Conservation (phyloP, 1,140 invertebrate species). For the Aphidius ervi region DNA sequence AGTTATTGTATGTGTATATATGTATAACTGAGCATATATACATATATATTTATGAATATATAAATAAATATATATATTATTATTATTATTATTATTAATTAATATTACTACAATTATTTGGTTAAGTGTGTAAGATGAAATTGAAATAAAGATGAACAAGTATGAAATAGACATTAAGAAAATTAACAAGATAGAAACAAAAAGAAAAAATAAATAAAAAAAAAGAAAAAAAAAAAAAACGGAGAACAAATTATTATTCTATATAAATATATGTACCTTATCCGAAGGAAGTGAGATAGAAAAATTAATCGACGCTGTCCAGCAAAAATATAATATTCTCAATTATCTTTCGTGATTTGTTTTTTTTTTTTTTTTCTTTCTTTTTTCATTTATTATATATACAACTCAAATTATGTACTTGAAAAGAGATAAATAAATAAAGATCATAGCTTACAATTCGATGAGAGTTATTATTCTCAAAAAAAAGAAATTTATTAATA, state of each 20-base stretch:
- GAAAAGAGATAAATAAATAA: no score
- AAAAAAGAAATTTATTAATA: constrained; percentile 12
- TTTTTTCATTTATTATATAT: constrained; percentile 11
- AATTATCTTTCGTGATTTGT: constrained; percentile 3
- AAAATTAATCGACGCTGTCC: constrained; percentile 24
- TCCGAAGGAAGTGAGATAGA: constrained; percentile 22
- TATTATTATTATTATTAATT: constrained; percentile 38
- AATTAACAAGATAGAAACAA: no score
- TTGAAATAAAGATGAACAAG: constrained; percentile 37
- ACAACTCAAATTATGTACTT: background rate
- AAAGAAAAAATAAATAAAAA: background rate
- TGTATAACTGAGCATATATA: constrained; percentile 29
- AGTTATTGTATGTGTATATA: constrained; percentile 44
- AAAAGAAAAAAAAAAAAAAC: background rate
- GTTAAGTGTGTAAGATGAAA: constrained; percentile 44
- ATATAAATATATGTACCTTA: constrained; percentile 37
- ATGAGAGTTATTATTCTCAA: no score
- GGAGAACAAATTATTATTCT: constrained; percentile 34
- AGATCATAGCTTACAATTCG: no score
- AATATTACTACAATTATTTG: constrained; percentile 28
- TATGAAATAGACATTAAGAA: constrained; percentile 28
- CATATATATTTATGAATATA: constrained; percentile 33
- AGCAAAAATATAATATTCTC: background rate
- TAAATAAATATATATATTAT: constrained; percentile 30
- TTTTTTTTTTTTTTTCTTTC: constrained; percentile 9